A percentile compares a stretch with the other conserved stretches of the same genome.
Evolutionary conservation across 23 tunicate species (phyloP).

Genomic region (Diplosoma virens): DNA sequence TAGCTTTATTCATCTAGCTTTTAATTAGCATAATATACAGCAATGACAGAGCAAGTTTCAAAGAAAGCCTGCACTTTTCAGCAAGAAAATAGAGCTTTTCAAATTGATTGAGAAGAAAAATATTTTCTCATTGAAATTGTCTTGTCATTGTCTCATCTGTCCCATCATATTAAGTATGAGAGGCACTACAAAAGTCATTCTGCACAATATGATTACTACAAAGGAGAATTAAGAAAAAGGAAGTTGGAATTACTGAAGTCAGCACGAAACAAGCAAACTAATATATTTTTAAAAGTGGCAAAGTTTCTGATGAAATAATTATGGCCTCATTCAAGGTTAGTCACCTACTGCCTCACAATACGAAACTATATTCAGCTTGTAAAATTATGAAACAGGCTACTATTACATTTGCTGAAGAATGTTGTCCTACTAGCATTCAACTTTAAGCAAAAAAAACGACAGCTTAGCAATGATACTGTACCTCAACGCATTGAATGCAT

Average conservation of each 20-base stretch:
- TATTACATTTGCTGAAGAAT: too few relatives aligned
- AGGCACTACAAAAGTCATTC: not conserved
- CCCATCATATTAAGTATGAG: too few relatives aligned
- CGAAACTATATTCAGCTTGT: not conserved
- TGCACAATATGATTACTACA: not conserved
- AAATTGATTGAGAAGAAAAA: not conserved
- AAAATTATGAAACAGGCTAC: not conserved
- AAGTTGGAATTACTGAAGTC: not conserved
- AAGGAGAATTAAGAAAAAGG: conserved; percentile 1
- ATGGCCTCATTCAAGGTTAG: too few relatives aligned
- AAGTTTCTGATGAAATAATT: too few relatives aligned
- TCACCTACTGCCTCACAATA: not conserved
- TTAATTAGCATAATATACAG: too few relatives aligned
- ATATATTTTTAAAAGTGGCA: too few relatives aligned
- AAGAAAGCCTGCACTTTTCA: not conserved
- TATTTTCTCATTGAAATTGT: not conserved
- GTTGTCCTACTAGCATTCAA: too few relatives aligned
- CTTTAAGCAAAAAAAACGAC: too few relatives aligned
- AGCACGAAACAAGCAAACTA: not conserved
- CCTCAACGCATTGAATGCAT: too few relatives aligned
- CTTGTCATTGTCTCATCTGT: too few relatives aligned
- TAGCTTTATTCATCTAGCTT: too few relatives aligned
- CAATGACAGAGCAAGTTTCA: not conserved
- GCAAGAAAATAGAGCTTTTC: not conserved
- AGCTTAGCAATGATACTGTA: too few relatives aligned